Evolutionary conservation across 1,140 invertebrate species (phyloP), one percentile per base, ranked within the genome.

Genomic region (Hycleus cichorii): DNA sequence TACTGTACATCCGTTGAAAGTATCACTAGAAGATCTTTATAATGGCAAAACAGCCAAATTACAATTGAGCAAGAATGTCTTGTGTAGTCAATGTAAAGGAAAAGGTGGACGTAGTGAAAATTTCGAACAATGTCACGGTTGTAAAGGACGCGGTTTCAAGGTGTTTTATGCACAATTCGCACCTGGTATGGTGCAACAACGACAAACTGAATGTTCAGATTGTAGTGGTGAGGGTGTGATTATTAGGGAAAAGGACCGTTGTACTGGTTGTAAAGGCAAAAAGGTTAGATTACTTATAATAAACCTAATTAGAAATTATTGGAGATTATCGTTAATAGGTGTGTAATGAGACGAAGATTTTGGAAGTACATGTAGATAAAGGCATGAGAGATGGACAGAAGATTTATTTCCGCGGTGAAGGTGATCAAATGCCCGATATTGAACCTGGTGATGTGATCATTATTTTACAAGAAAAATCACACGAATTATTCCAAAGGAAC

Each of bases 341-440:
- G 27, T 72, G 81, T 45, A 83, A 81, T 72, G 84, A 84, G 78
- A 87, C 77, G 59, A 91, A 93, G 76, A 87, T 91, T 49, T 73
- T 95, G 4, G 90, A 94, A 72, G 89, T 96, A 25, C 85, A 92
- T 72, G 83, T 97, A 60, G 91, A 96, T 65, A 93, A 93, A 76
- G 93, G 70, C 62, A 95, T 94, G 88, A 81, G 82, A 54, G 89
- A 96, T 69, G 87, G 86, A 51, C 85, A 94, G 65, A 94, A 92
- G 72, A 88, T 97, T 56, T 80, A 81, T 43, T 95, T 96, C 70
- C 75, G 80, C 42, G 90, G 91, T 18, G 91, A 94, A 76, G 95
- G 95, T 24, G 91, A 97, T 78, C 91, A 95, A 68, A 82, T 89
- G 70, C 90, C 92, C 47, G 88, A 87, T 59, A 76, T 90, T 39